Percentiles rank a stretch among this genome's conserved stretches.
These are phyloP conservation scores for Eublepharis macularius DNA, from an alignment of 2,113 vertebrate genomes.

Conservation along the genomic window DNA sequence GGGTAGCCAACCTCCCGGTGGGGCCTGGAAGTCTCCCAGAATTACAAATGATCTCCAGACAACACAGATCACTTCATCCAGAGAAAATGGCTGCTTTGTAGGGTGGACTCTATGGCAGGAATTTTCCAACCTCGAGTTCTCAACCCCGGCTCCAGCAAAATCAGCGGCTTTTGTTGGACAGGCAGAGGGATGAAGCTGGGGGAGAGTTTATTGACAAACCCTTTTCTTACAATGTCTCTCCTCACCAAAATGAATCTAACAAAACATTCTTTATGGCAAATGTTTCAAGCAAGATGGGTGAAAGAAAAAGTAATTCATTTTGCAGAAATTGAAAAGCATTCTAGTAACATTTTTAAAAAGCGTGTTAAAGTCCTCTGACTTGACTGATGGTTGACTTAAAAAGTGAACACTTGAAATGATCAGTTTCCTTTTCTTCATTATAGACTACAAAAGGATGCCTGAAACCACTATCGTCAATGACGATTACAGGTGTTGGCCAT, in stretches of 20 bases:
- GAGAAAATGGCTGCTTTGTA: too few species aligned
- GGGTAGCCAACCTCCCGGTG: too few species aligned
- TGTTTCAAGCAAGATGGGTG: neutral
- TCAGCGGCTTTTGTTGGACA: slow-evolving; percentile 3
- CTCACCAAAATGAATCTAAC: neutral
- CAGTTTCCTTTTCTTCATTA: slow-evolving; percentile 42
- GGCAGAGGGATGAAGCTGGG: slow-evolving; percentile 45
- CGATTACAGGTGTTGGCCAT: slow-evolving; percentile 89
- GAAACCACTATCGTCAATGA: slow-evolving; percentile 76
- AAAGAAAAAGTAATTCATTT: neutral
- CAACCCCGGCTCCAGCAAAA: too few species aligned
- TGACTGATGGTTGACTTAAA: slow-evolving; percentile 21
- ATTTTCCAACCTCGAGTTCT: too few species aligned
- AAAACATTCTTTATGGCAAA: slow-evolving; percentile 13
- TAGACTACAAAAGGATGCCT: slow-evolving; percentile 81
- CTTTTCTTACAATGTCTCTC: slow-evolving; percentile 30
- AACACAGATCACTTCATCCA: too few species aligned
- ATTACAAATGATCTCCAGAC: too few species aligned
- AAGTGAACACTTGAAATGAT: neutral
- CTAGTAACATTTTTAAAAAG: neutral
- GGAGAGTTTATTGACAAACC: slow-evolving; percentile 47
- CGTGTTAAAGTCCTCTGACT: neutral
- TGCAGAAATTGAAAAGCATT: neutral
- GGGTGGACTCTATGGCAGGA: too few species aligned
- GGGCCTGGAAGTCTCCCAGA: too few species aligned